Base-by-base conservation (phyloP, 2,797 vertebrate genomes). In the Cyprinodon diabolis region DNA sequence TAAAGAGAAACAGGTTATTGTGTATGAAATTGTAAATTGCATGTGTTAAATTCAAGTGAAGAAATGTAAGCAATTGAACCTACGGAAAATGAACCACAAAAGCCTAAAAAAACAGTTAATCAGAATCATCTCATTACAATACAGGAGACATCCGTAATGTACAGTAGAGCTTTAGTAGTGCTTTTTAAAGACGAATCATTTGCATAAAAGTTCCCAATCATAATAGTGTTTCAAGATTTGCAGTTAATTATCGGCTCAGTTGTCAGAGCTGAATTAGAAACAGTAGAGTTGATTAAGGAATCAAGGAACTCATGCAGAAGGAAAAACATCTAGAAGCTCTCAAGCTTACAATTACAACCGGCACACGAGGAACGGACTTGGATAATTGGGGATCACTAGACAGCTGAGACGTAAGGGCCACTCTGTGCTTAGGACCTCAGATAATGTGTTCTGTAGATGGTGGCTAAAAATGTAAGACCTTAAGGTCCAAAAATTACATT, bases 371-470 rank as follows among this genome's bases (percentile, higher is more conserved):
- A 68, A 54, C 77, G 84, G 75, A 81, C 77, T 73, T 68, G n/a
- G 68, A 76, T 89, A 88, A 85, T 76, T 89, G 65, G 56, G 52
- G 48, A 52, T 75, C 40, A 70, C 66, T 73, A 56, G 78, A 81
- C 69, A 49, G 54, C 67, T 62, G 71, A 69, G 76, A 63, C 62
- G 68, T 70, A 68, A 84, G 83, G 78, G 67, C 51, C 52, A 30
- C 21, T 9, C 40, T 55, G 55, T 75, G 67, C 72, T 63, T 68
- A 56, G 49, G 13, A 66, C 55, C 48, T 72, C 45, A 17, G 69
- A 62, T 74, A 71, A 77, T 70, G 45, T 66, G 77, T 66, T 52
- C 12, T 48, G 74, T 65, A 74, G 52, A 14, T 43, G 21, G 19
- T 70, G 7, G 11, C 9, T 52, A 63, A 55, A 45, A 51, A 56